Percentiles rank a stretch among this genome's conserved stretches.
Evolutionary conservation across 2,888 invertebrate species (phyloP).

Genomic region (Blastobasis adustella): DNA sequence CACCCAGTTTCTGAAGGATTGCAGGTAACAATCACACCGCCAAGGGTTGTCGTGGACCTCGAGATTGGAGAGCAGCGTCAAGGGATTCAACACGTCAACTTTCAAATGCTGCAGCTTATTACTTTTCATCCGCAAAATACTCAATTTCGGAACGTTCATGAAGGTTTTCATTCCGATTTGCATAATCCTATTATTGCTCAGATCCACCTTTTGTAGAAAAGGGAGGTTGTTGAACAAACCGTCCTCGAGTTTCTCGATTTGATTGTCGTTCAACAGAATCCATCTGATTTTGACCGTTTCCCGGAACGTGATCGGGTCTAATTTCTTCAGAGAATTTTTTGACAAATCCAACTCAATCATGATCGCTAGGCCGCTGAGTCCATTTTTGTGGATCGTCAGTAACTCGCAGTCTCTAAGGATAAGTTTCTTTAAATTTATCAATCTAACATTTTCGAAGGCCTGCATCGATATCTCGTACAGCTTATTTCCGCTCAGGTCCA

Average conservation of each 20-base stretch:
- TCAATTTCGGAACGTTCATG: slow-evolving; percentile 78
- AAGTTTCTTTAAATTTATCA: slow-evolving; percentile 88
- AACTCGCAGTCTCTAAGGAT: slow-evolving; percentile 84
- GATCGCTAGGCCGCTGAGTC: slow-evolving; percentile 84
- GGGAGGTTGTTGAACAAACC: slow-evolving; percentile 84
- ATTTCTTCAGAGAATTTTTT: slow-evolving; percentile 78
- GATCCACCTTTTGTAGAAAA: slow-evolving; percentile 83
- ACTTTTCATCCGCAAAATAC: slow-evolving; percentile 80
- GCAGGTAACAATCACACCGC: slow-evolving; percentile 90
- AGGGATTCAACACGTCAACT: slow-evolving; percentile 77
- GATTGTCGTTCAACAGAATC: slow-evolving; percentile 84
- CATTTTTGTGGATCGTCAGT: slow-evolving; percentile 81
- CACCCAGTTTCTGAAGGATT: slow-evolving; percentile 85
- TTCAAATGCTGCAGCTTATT: slow-evolving; percentile 83
- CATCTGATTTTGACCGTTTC: slow-evolving; percentile 82
- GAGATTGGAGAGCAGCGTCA: slow-evolving; percentile 81
- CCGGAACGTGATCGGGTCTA: slow-evolving; percentile 81
- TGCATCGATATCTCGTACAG: slow-evolving; percentile 78
- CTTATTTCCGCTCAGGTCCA: slow-evolving; percentile 83
- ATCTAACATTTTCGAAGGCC: slow-evolving; percentile 80
- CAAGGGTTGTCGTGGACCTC: slow-evolving; percentile 89
- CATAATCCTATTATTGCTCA: slow-evolving; percentile 84
- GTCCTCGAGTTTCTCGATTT: slow-evolving; percentile 81
- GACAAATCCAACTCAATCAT: slow-evolving; percentile 90
- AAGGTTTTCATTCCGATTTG: slow-evolving; percentile 83